phyloP scores from a whole-genome alignment of 2,797 vertebrate genomes.

The Gorsachius magnificus region DNA sequence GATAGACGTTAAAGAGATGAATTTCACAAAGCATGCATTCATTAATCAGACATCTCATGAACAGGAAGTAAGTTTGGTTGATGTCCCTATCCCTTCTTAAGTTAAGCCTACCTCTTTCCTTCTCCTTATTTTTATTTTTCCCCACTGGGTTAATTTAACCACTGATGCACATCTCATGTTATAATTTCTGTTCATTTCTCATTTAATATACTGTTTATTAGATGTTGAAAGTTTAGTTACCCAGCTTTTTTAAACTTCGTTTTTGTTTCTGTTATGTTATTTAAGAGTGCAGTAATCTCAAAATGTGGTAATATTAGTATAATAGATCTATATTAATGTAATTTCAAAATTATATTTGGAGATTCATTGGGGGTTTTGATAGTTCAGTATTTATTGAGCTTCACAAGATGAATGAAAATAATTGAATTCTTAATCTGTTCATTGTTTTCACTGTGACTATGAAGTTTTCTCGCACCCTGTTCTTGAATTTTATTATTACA shows the following conservation, averaged over 20 bases:
- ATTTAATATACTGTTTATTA: background rate
- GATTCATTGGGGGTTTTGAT: background rate
- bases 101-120: slow-evolving; percentile 47
- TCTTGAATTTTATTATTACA: background rate
- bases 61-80: slow-evolving; percentile 78
- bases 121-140: slow-evolving; percentile 24
- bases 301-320: background rate
- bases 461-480: background rate
- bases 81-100: slow-evolving; percentile 61
- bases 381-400: background rate
- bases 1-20: slow-evolving; percentile 79
- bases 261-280: background rate
- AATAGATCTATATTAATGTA: background rate
- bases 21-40: slow-evolving; percentile 78
- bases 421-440: background rate
- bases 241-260: background rate
- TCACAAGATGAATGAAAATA: background rate
- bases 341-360: background rate
- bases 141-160: background rate
- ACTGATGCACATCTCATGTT: background rate
- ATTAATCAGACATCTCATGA: slow-evolving; percentile 78
- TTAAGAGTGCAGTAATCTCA: background rate
- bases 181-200: slow-evolving; percentile 1
- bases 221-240: background rate
- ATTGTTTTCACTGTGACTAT: background rate